These are phyloP conservation scores for Drosophila pegasa DNA, from an alignment of 2,888 invertebrate genomes.

Conservation along the genomic window DNA sequence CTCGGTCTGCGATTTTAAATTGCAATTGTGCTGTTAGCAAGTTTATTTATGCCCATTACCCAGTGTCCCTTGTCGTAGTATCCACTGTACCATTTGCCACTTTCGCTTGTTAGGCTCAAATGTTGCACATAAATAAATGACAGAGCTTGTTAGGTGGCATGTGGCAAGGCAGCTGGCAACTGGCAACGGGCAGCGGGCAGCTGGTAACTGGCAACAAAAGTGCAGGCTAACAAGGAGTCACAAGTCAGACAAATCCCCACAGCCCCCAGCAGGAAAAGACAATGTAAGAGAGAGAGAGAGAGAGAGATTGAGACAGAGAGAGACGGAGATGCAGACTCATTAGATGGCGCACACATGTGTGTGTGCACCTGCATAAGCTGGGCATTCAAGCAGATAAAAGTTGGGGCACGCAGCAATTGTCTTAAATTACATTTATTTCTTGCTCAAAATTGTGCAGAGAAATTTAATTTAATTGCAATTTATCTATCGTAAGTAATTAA, in stretches of 20 bases:
- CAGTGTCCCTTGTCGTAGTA: constrained; percentile 5
- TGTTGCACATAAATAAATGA: constrained; percentile 71
- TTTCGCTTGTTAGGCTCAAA: constrained; percentile 76
- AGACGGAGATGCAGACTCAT: constrained; percentile 53
- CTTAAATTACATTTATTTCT: constrained; percentile 28
- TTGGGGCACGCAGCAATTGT: constrained; percentile 9
- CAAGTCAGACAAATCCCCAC: constrained; percentile 47
- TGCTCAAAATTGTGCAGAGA: constrained; percentile 31
- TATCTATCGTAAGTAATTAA: constrained; percentile 22
- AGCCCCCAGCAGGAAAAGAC: neutral
- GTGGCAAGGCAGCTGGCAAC: constrained; percentile 8
- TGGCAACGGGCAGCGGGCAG: neutral
- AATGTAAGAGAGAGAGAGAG: neutral
- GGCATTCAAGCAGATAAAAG: constrained; percentile 31
- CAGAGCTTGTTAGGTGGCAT: constrained; percentile 67
- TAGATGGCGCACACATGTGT: constrained; percentile 32
- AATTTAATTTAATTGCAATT: constrained; percentile 25
- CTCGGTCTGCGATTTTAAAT: constrained; percentile 50
- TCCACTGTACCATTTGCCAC: constrained; percentile 44
- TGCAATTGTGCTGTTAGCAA: constrained; percentile 46
- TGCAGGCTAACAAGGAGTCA: constrained; percentile 67
- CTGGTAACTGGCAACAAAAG: constrained; percentile 25
- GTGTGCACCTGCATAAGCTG: constrained; percentile 3
- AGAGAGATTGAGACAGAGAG: neutral
- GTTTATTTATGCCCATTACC: constrained; percentile 57